phyloP scores from a whole-genome alignment of 2,113 vertebrate genomes.

The Mohoua ochrocephala region DNA sequence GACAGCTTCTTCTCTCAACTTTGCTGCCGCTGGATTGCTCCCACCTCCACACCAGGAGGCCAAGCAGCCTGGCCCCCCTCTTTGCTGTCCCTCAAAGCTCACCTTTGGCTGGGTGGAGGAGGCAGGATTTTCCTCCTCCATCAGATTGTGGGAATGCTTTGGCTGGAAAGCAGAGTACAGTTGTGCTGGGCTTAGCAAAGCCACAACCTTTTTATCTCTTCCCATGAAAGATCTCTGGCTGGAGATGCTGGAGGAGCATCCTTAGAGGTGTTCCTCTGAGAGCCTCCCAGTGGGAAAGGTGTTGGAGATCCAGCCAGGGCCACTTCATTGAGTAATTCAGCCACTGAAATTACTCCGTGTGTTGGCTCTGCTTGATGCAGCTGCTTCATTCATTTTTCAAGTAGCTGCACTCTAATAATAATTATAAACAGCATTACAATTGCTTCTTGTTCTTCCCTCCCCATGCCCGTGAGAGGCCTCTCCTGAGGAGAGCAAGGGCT shows the following conservation, averaged over 20 bases:
- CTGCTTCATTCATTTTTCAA: not conserved
- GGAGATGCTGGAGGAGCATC: not conserved
- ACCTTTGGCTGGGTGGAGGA: not conserved
- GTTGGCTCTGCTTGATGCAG: not conserved
- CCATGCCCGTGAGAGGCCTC: accelerated
- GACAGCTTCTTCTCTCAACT: slow-evolving; percentile 14
- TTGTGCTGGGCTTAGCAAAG: not conserved
- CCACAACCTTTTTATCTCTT: not conserved
- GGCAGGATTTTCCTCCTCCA: not conserved
- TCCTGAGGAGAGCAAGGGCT: not conserved
- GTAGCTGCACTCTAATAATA: not conserved
- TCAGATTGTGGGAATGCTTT: not conserved
- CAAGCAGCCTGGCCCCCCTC: not conserved
- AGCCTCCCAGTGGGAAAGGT: not conserved
- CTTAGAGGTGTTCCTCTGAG: not conserved
- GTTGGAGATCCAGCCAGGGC: not conserved
- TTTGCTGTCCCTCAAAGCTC: not conserved
- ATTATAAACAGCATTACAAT: not conserved
- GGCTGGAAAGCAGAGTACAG: not conserved
- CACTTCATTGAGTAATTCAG: not conserved
- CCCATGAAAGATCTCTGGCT: not conserved
- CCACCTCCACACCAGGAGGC: not conserved
- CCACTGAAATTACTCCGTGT: not conserved
- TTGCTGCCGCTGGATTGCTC: slow-evolving; percentile 1
- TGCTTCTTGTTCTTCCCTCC: not conserved